Base-by-base conservation (phyloP, 37 sponge, comb jelly and placozoan species). In the Aphrocallistes beatrix region DNA sequence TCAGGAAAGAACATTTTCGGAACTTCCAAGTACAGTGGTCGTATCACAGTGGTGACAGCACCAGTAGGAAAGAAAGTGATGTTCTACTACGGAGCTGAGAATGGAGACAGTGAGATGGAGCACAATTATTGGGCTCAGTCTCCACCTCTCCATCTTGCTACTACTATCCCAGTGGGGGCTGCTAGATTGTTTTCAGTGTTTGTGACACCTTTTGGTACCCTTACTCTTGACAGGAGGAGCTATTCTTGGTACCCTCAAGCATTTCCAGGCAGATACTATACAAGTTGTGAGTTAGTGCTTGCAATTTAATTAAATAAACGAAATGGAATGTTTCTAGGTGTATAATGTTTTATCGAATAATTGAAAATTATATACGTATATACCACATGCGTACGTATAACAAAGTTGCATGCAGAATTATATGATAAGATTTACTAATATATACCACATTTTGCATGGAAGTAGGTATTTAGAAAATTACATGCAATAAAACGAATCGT, bases 61-160 rank as follows among this genome's bases (percentile, higher is more conserved):
- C 75, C 75, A 60, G n/a, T 60, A 13, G 75, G 34, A 19, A 60
- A 60, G 3, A 60, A 60, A 28, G 75, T 60, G 3, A 60, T 60
- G 34, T 60, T 60, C 75, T 60, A 60, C 34, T 13, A 60, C 34
- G 75, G 75, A 6, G n/a, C 3, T 19, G 75, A 60, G 75, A 60
- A 60, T 13, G 75, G 75, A 60, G 75, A 60, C 75, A 60, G 75
- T 60, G 75, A 60, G 75, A 60, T 60, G 75, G 75, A 60, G 75
- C 75, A 13, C 75, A 30, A 30, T 19, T 60, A 60, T 30, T 60
- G n/a, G 6, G 3, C 75, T 25, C 75, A 60, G 75, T 60, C 75
- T 60, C 25, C 34, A 3, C 28, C 75, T 3, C 75, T 60, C 8
- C 10, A 28, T 25, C 28, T 30, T 19, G 34, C 75, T 60, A 13